Evolutionary conservation across 1,140 invertebrate species (phyloP), one percentile per base, ranked within the genome.

Genomic region (Schlechtendalia chinensis): DNA sequence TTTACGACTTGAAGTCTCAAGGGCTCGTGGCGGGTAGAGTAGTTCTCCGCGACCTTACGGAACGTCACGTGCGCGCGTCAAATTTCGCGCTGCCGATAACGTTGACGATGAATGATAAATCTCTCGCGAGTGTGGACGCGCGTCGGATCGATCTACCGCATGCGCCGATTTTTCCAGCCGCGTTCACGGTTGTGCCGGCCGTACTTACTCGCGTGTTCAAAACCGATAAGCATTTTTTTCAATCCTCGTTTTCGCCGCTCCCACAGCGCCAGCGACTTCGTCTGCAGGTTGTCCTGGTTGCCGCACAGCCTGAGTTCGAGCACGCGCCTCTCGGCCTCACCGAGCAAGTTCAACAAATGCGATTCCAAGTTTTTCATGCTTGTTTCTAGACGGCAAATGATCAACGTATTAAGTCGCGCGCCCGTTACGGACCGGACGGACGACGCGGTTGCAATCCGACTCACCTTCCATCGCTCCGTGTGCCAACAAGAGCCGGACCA

Each of bases 381-480:
- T 83, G 90, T 79, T 12, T 79, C 89, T 85, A 93, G 92, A 93
- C n/a, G n/a, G n/a, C n/a, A n/a, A n/a, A n/a, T n/a, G n/a, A n/a
- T n/a, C n/a, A n/a, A n/a, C n/a, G n/a, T n/a, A n/a, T n/a, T n/a
- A n/a, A n/a, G n/a, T n/a, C n/a, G n/a, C n/a, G n/a, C n/a, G n/a
- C n/a, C n/a, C n/a, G n/a, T n/a, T n/a, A n/a, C n/a, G n/a, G n/a
- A n/a, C n/a, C n/a, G n/a, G n/a, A n/a, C n/a, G n/a, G n/a, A n/a
- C n/a, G n/a, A n/a, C n/a, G n/a, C n/a, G n/a, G n/a, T n/a, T n/a
- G n/a, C n/a, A n/a, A n/a, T n/a, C n/a, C 22, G 1, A 90, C 59
- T 91, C 91, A 83, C 94, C 94, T 87, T 97, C 95, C 81, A 91
- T 91, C 32, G 94, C 96, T 63, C 96, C 95, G 85, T 94, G 93